A percentile compares a stretch with the other conserved stretches of the same genome.
phyloP scores from a whole-genome alignment of 2,113 vertebrate genomes.

The Chitala chitala region DNA sequence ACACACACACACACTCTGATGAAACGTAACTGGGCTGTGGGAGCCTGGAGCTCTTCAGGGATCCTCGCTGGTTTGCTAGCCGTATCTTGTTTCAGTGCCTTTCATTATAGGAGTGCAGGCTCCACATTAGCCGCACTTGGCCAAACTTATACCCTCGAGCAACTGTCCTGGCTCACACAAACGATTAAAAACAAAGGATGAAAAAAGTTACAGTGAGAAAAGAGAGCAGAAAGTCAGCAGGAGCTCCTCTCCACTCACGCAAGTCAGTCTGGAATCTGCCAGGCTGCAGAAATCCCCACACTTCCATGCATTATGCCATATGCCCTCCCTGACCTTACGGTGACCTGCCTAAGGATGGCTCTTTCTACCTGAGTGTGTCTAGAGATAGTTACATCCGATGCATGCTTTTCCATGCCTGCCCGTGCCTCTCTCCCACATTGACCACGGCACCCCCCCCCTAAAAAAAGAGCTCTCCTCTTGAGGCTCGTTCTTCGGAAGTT shows the following conservation, averaged over 20 bases:
- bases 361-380: no score
- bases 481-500: neutral
- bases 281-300: no score
- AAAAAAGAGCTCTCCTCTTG: no score
- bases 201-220: neutral
- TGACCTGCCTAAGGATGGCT: no score
- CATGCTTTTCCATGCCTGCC: neutral
- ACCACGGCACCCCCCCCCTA: no score
- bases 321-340: no score
- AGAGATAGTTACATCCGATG: neutral
- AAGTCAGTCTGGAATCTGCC: neutral
- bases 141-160: neutral
- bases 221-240: neutral
- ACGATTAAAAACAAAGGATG: neutral
- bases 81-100: neutral
- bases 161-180: neutral
- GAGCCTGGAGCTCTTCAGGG: neutral
- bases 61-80: neutral
- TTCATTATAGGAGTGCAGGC: neutral
- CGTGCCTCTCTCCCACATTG: neutral
- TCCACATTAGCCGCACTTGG: neutral
- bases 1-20: slow-evolving; percentile 9
- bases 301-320: no score
- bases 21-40: neutral
- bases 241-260: neutral